Conservation (phyloP, 1,140 invertebrate species). For the Neuroterus valhalla region DNA sequence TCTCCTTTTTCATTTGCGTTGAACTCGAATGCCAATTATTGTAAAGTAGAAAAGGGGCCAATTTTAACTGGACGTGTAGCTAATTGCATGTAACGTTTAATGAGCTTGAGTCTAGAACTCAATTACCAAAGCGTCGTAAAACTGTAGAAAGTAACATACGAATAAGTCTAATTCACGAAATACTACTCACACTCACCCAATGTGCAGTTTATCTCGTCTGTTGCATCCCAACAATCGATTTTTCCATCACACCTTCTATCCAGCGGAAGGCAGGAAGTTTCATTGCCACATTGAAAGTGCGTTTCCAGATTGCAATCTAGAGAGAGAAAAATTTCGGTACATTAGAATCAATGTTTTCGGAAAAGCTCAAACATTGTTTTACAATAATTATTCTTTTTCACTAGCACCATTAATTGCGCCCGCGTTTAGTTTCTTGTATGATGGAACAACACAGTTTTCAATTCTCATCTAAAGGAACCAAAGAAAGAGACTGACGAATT, state of each 20-base stretch:
- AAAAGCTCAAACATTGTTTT: too few species aligned
- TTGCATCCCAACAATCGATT: slow-evolving; percentile 87
- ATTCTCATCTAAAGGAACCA: too few species aligned
- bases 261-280: slow-evolving; percentile 83
- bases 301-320: slow-evolving; percentile 82
- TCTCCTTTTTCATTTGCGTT: too few species aligned
- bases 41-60: background rate
- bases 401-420: too few species aligned
- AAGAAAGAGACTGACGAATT: too few species aligned
- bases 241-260: slow-evolving; percentile 83
- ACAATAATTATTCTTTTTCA: background rate
- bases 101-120: slow-evolving; percentile 9
- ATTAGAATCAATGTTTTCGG: background rate
- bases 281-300: slow-evolving; percentile 86
- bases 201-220: slow-evolving; percentile 87
- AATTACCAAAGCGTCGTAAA: slow-evolving; percentile 21
- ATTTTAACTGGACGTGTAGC: background rate
- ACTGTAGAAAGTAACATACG: slow-evolving; percentile 13
- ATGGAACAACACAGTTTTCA: too few species aligned
- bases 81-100: slow-evolving; percentile 6
- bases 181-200: slow-evolving; percentile 78
- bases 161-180: slow-evolving; percentile 26
- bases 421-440: too few species aligned
- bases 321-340: slow-evolving; percentile 56
- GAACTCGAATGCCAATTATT: too few species aligned